These are phyloP conservation scores for Heliconius aoede DNA, from an alignment of 2,888 invertebrate species.

Conservation along the genomic window DNA sequence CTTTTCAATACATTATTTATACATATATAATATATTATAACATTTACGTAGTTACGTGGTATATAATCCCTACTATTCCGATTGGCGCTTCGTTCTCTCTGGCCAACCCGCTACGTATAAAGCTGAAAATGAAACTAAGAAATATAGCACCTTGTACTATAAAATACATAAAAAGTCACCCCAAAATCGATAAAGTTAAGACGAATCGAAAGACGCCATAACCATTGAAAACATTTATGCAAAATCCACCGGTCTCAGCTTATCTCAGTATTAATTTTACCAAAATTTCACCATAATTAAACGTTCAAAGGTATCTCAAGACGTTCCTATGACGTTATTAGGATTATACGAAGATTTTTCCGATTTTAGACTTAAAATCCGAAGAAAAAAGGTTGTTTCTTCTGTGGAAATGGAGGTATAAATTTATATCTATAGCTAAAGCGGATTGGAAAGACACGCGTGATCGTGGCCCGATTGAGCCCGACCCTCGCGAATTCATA, in stretches of 20 bases:
- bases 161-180: not conserved
- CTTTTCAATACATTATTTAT: too few species aligned
- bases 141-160: not conserved
- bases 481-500: constrained; percentile 69
- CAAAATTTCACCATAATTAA: constrained; percentile 79
- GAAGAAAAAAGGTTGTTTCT: not conserved
- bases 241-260: constrained; percentile 53
- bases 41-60: too few species aligned
- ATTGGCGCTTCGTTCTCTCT: not conserved
- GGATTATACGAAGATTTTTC: constrained; percentile 29
- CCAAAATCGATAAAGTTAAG: constrained; percentile 1
- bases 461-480: constrained; percentile 80
- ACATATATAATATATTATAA: too few species aligned
- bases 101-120: too few species aligned
- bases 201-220: constrained; percentile 1
- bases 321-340: constrained; percentile 61
- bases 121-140: not conserved
- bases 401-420: constrained; percentile 50
- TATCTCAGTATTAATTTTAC: constrained; percentile 76
- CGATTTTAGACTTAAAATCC: constrained; percentile 53
- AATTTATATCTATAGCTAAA: constrained; percentile 60
- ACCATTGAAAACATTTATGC: constrained; percentile 6
- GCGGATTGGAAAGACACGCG: constrained; percentile 80
- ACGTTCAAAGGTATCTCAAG: constrained; percentile 76
- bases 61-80: too few species aligned